Percentiles rank a stretch among this genome's conserved stretches.
Evolutionary conservation across 2,113 vertebrate species (phyloP).

Genomic region (Misgurnus mizolepis): DNA sequence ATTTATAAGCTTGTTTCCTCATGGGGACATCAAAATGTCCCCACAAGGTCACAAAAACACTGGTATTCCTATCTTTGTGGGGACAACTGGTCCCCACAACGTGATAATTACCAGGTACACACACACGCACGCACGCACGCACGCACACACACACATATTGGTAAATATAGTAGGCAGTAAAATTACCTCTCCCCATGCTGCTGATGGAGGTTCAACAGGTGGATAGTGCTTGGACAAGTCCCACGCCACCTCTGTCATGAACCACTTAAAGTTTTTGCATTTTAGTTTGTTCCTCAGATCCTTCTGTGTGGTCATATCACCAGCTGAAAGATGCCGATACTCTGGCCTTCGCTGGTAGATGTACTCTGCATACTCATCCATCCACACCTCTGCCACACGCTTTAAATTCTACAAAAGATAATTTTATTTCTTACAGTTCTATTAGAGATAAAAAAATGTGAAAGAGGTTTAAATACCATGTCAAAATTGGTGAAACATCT

Average conservation of each 20-base stretch:
- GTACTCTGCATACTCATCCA: slow-evolving; percentile 95
- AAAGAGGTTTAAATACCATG: too few relatives aligned
- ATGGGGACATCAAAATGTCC: too few relatives aligned
- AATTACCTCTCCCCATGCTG: slow-evolving; percentile 91
- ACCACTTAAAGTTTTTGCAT: slow-evolving; percentile 95
- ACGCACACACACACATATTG: background rate
- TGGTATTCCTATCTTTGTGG: too few relatives aligned
- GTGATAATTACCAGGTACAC: background rate
- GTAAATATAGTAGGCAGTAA: background rate
- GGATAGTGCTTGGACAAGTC: slow-evolving; percentile 95
- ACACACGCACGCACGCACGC: background rate
- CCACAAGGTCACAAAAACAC: too few relatives aligned
- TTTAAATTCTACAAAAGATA: slow-evolving; percentile 85
- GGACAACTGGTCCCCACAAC: too few relatives aligned
- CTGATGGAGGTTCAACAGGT: slow-evolving; percentile 91
- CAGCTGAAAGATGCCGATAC: slow-evolving; percentile 92
- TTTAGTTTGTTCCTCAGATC: slow-evolving; percentile 83
- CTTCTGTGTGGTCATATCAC: slow-evolving; percentile 87
- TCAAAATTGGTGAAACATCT: too few relatives aligned
- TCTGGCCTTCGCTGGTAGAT: slow-evolving; percentile 95
- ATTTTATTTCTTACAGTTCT: background rate
- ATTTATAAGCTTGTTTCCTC: too few relatives aligned
- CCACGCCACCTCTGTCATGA: slow-evolving; percentile 96
- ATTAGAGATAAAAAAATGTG: too few relatives aligned
- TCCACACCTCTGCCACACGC: slow-evolving; percentile 97